phyloP scores from a whole-genome alignment of 1,140 invertebrate species.

The Cephus cinctus region DNA sequence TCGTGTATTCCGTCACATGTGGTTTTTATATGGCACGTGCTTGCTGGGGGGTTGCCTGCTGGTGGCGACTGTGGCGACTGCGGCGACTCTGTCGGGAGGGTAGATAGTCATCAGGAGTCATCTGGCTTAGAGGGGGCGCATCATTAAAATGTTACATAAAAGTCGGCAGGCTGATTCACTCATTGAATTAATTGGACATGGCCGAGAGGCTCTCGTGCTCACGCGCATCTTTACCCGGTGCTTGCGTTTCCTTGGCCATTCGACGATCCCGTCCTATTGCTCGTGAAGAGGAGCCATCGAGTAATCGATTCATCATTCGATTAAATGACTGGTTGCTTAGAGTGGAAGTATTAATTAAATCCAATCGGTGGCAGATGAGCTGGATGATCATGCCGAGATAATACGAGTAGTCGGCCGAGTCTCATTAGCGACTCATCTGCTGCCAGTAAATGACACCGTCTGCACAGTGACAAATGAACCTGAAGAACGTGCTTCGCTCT shows the following conservation, averaged over 20 bases:
- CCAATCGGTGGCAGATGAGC: constrained; percentile 24
- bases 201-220: constrained; percentile 10
- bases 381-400: constrained; percentile 28
- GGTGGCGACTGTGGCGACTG: constrained; percentile 7
- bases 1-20: constrained; percentile 46
- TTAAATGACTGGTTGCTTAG: constrained; percentile 8
- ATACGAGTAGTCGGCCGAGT: constrained; percentile 15
- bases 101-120: constrained; percentile 54
- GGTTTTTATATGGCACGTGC: constrained; percentile 44
- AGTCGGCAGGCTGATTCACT: constrained; percentile 39
- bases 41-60: constrained; percentile 25
- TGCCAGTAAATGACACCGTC: constrained; percentile 18
- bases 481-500: too few relatives aligned
- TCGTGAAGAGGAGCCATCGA: constrained; percentile 3
- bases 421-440: constrained; percentile 40
- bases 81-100: too few relatives aligned
- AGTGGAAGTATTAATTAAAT: constrained; percentile 24
- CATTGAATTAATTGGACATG: constrained; percentile 47
- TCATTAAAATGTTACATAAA: constrained; percentile 48
- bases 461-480: too few relatives aligned
- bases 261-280: constrained; percentile 8
- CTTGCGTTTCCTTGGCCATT: too few relatives aligned
- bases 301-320: constrained; percentile 8
- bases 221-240: constrained; percentile 13
- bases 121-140: constrained; percentile 41